Base-by-base conservation (phyloP, 2,113 vertebrate species). In the Varanus salvator region DNA sequence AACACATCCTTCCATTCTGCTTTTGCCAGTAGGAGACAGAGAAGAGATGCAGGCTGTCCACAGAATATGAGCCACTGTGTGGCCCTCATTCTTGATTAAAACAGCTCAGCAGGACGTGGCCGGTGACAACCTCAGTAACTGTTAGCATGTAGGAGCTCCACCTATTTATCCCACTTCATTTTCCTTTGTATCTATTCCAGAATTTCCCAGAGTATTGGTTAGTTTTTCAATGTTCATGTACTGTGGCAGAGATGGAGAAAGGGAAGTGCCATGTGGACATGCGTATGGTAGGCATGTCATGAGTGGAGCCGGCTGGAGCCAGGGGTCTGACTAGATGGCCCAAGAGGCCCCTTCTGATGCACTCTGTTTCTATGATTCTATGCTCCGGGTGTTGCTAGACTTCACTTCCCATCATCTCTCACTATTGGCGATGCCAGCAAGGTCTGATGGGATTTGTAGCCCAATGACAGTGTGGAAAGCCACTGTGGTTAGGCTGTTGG, bases 11-110 rank as follows among this genome's bases (percentile, higher is more conserved):
- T 66, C 25, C 0, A 0, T 54, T 74, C 44, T 15, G 52, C 48
- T 72, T 76, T 83, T 0, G 1, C 23, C 74, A 54, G 34, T 77
- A 23, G 17, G 17, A 71, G 44, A 76, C 71, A 48, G 5, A 89
- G 27, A 0, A 78, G 25, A 80, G 31, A 31, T 19, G 0, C 0
- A 21, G 19, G 48, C 38, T 12, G 83, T 66, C 1, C 85, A 54
- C 0, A 0, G 21, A 21, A 84, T 74, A 80, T 84, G 74, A 0
- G 0, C 0, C 80, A 0, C 48, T 78, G 25, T 11, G 8, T 0
- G 72, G 72, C 0, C 25, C 80, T 64, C 8, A 0, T 6, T 1
- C 71, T 0, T 0, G 44, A 1, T 0, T 66, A 54, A 0, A 0
- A 0, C 1, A 64, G 80, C 14, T 80, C 81, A 15, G 50, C 0